Conservation (phyloP, 2,113 vertebrate species). For the Siphamia tubifer region DNA sequence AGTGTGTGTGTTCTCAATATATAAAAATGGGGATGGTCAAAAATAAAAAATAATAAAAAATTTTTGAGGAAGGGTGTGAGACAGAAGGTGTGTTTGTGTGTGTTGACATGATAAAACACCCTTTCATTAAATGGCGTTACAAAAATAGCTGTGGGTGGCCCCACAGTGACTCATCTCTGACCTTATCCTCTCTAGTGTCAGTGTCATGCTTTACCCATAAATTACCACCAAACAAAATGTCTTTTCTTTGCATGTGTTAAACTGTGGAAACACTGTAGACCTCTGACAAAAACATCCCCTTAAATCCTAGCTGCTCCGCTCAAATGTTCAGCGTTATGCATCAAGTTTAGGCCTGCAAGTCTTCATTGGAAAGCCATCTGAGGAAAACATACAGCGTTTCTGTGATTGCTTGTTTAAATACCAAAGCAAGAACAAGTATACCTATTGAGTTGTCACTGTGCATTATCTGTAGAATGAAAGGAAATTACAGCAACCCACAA, state of each 20-base stretch:
- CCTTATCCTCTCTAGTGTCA: neutral
- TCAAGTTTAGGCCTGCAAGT: neutral
- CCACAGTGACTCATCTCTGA: conserved; percentile 8
- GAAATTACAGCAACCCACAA: conserved; percentile 6
- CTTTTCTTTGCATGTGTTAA: neutral
- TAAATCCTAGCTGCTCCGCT: neutral
- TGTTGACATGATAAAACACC: neutral
- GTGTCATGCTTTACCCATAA: neutral
- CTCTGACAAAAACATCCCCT: neutral
- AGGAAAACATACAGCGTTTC: neutral
- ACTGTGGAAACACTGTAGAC: neutral
- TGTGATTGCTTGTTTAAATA: neutral
- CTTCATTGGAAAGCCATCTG: neutral
- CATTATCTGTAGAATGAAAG: conserved; percentile 10
- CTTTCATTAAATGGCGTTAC: conserved; percentile 23
- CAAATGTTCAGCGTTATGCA: neutral
- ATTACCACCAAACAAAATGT: conserved; percentile 10
- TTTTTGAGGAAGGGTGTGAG: neutral
- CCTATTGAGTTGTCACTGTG: conserved; percentile 9
- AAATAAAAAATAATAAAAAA: neutral
- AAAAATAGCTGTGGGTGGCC: neutral
- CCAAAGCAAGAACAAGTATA: neutral
- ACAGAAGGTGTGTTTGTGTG: neutral
- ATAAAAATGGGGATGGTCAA: neutral
- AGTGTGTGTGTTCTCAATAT: too few relatives aligned